A percentile compares a stretch with the other conserved stretches of the same genome.
Evolutionary conservation across 64 coral and sea anemone genomes (phyloP).

Genomic region (Acropora yongei): DNA sequence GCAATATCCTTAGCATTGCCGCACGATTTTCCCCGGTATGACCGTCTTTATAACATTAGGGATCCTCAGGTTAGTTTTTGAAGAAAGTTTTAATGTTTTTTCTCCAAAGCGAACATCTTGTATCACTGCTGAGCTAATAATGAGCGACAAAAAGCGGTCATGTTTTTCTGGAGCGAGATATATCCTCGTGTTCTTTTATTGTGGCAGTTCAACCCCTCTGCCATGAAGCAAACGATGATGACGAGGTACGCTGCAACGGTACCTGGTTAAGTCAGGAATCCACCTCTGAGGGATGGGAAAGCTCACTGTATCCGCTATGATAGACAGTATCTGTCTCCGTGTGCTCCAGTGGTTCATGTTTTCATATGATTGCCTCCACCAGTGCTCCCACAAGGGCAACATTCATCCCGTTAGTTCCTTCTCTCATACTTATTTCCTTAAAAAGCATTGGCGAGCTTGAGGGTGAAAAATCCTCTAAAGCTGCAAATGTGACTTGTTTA

Average conservation of each 20-base stretch:
- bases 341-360: background rate
- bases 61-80: background rate
- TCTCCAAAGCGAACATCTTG: conserved; percentile 48
- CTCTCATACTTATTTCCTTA: background rate
- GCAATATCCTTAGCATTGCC: conserved; percentile 22
- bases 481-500: no score
- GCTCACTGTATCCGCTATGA: no score
- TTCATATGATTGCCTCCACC: background rate
- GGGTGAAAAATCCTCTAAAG: no score
- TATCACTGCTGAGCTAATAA: background rate
- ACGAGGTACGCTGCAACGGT: no score
- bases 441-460: background rate
- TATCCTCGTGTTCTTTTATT: no score
- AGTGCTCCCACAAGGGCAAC: background rate
- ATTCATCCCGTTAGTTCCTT: background rate
- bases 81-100: conserved; percentile 30
- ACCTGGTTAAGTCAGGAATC: no score
- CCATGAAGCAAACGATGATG: no score
- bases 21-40: conserved; percentile 37
- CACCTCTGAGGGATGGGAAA: no score
- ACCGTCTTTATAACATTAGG: conserved; percentile 14
- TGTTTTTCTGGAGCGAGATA: no score
- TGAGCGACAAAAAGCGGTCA: no score
- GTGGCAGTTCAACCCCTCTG: no score
- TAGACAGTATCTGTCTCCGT: no score